phyloP scores from a whole-genome alignment of 2,888 invertebrate species.

The Galeruca laticollis region DNA sequence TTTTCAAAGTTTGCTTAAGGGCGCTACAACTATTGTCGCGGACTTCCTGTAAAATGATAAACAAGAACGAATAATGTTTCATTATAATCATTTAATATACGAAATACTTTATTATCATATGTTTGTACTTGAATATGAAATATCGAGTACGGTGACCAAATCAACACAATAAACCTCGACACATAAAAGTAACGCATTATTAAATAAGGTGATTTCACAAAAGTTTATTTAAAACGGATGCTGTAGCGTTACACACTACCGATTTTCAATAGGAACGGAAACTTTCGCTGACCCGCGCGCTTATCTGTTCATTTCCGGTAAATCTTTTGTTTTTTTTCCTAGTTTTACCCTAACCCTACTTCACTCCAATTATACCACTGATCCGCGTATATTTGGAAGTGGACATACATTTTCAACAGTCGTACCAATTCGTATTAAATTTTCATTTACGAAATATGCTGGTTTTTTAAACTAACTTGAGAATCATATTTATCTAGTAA shows the following conservation, averaged over 20 bases:
- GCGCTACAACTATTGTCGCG: too few relatives aligned
- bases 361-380: neutral
- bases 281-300: slow-evolving; percentile 64
- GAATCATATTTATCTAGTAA: too few relatives aligned
- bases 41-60: neutral
- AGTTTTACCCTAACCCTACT: slow-evolving; percentile 29
- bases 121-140: slow-evolving; percentile 8
- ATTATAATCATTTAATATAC: neutral
- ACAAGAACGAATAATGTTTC: neutral
- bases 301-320: slow-evolving; percentile 64
- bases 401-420: too few relatives aligned
- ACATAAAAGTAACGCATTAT: slow-evolving; percentile 44
- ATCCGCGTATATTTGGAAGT: too few relatives aligned
- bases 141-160: slow-evolving; percentile 29
- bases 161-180: slow-evolving; percentile 34
- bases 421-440: too few relatives aligned
- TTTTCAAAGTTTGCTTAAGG: too few relatives aligned
- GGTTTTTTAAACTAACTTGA: too few relatives aligned
- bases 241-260: slow-evolving; percentile 65
- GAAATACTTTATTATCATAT: neutral
- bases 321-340: slow-evolving; percentile 45
- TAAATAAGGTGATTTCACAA: slow-evolving; percentile 55
- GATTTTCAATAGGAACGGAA: slow-evolving; percentile 67
- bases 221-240: slow-evolving; percentile 60
- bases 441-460: too few relatives aligned